phyloP scores from a whole-genome alignment of 2,113 vertebrate species.

The Megaceryle torquata region DNA sequence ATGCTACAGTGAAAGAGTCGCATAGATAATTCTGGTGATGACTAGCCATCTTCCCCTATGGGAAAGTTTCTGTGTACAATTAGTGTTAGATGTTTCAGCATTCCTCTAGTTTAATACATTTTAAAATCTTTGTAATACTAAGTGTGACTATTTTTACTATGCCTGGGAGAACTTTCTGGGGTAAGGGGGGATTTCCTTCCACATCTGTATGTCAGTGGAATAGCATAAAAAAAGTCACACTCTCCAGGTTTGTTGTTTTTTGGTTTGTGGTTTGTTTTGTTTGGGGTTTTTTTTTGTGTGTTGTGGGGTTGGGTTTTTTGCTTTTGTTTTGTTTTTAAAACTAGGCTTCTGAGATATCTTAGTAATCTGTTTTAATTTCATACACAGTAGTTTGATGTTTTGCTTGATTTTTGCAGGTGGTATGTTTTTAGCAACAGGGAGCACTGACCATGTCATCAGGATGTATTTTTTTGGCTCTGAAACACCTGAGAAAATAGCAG shows the following conservation, averaged over 20 bases:
- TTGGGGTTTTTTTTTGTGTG: too few relatives aligned
- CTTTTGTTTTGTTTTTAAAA: background rate
- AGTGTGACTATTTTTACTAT: background rate
- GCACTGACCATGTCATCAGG: conserved; percentile 95
- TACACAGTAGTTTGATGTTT: background rate
- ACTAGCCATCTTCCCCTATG: background rate
- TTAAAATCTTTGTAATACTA: background rate
- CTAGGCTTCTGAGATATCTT: background rate
- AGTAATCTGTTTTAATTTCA: background rate
- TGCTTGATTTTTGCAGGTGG: conserved; percentile 80
- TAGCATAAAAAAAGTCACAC: background rate
- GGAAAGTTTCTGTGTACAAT: background rate
- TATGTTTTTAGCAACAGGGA: conserved; percentile 95
- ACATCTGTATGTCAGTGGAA: background rate
- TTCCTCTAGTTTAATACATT: background rate
- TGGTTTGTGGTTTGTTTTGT: background rate
- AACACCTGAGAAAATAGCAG: conserved; percentile 89
- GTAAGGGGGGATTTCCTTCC: background rate
- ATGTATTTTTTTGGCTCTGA: conserved; percentile 95
- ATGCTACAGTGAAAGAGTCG: background rate
- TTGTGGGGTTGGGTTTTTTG: background rate
- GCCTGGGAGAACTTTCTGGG: background rate
- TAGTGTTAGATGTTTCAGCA: background rate
- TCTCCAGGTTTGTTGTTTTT: background rate
- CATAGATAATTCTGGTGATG: background rate